A percentile compares a stretch with the other conserved stretches of the same genome.
These are phyloP conservation scores for Eristalinus sepulchralis DNA, from an alignment of 2,888 invertebrate species.

Conservation along the genomic window DNA sequence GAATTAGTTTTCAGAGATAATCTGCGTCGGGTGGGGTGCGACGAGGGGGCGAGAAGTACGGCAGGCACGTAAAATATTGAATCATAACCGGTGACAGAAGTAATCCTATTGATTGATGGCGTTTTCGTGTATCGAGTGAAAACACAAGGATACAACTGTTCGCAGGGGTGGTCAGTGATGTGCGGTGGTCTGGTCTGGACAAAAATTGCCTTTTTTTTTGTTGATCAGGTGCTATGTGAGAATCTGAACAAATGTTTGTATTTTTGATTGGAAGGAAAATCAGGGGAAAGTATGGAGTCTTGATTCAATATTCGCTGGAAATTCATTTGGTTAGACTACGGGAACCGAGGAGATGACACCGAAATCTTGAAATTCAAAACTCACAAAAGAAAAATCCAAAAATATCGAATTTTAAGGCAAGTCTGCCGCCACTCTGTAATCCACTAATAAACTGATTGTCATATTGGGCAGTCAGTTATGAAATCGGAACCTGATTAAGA, in stretches of 20 bases:
- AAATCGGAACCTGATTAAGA: no score
- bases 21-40: not conserved
- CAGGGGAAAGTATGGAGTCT: no score
- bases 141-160: not conserved
- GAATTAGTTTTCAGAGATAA: conserved; percentile 35
- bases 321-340: no score
- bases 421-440: no score
- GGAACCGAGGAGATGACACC: no score
- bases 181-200: not conserved
- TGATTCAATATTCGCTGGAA: no score
- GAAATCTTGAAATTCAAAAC: no score
- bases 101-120: not conserved
- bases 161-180: not conserved
- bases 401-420: no score
- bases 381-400: no score
- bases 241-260: not conserved
- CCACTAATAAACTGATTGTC: no score
- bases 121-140: not conserved
- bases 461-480: no score
- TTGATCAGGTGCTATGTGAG: not conserved
- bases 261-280: no score
- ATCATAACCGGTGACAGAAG: not conserved
- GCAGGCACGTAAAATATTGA: not conserved
- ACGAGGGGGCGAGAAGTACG: not conserved
- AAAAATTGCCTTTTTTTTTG: not conserved